phyloP scores from a whole-genome alignment of 2,797 vertebrate genomes.

The Cyprinella venusta region DNA sequence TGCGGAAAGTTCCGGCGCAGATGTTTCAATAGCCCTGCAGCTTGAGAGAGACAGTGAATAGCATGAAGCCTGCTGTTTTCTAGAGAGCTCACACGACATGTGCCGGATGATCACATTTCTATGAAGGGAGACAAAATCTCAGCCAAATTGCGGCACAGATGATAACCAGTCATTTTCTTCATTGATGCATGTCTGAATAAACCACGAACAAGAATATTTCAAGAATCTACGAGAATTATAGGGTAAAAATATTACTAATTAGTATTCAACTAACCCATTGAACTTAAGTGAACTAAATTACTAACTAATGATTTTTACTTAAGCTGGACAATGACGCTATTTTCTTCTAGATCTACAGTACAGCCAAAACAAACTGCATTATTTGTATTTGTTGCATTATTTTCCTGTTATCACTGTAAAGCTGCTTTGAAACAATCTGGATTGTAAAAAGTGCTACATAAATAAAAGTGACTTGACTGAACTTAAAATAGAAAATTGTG shows the following conservation, averaged over 20 bases:
- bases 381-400: no score
- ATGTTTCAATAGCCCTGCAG: constrained; percentile 41
- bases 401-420: no score
- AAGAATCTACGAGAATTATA: neutral
- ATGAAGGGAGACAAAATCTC: constrained; percentile 4
- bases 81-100: constrained; percentile 12
- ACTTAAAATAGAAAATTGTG: neutral
- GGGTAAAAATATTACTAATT: constrained; percentile 7
- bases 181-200: constrained; percentile 28
- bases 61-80: constrained; percentile 28
- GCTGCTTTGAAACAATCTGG: no score
- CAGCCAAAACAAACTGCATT: no score
- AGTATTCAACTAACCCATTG: neutral
- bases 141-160: neutral
- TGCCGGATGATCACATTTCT: constrained; percentile 31
- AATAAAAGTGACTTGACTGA: no score
- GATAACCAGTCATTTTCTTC: constrained; percentile 26
- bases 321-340: no score
- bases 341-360: no score
- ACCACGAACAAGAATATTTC: neutral
- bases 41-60: constrained; percentile 24
- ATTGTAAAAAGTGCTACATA: no score
- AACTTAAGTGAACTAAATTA: neutral
- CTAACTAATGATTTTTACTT: no score
- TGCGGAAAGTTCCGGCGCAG: constrained; percentile 22